A percentile compares a stretch with the other conserved stretches of the same genome.
phyloP scores from a whole-genome alignment of 2,113 vertebrate genomes.

The Phrynosoma platyrhinos region DNA sequence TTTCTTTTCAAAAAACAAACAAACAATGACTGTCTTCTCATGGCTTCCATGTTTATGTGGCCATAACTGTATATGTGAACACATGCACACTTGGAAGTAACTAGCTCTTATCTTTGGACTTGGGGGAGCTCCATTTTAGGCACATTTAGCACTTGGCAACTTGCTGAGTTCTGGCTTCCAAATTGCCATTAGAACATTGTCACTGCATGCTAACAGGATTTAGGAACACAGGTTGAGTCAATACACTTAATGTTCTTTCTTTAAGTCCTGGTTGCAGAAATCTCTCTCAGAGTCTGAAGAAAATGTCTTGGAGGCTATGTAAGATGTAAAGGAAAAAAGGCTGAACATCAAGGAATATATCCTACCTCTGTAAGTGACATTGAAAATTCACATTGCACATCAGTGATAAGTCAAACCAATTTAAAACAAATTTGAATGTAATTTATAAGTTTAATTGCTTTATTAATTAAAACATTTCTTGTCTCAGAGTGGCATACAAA shows the following conservation, averaged over 20 bases:
- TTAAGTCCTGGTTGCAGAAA: constrained; percentile 32
- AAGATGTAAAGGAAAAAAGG: not conserved
- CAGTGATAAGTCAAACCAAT: not conserved
- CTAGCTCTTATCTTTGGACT: constrained; percentile 47
- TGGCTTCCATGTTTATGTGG: constrained; percentile 67
- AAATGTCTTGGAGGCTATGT: not conserved
- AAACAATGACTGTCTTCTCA: constrained; percentile 43
- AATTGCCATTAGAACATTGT: constrained; percentile 3
- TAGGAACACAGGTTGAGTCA: not conserved
- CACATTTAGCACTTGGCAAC: constrained; percentile 30
- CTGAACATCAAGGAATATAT: not conserved
- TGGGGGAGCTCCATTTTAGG: constrained; percentile 24
- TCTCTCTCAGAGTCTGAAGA: not conserved
- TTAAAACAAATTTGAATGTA: not conserved
- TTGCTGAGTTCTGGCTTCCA: constrained; percentile 35
- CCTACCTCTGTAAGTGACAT: not conserved
- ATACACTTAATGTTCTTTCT: constrained; percentile 26
- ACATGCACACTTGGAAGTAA: constrained; percentile 48
- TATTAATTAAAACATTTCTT: too few species aligned
- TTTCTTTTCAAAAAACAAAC: constrained; percentile 67
- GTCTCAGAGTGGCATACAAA: too few species aligned
- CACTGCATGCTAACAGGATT: constrained; percentile 36
- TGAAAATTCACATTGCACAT: constrained; percentile 1
- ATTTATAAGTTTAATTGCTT: too few species aligned
- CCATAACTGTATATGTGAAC: constrained; percentile 5